These are phyloP conservation scores for Hapalemur alaotrensis DNA, from an alignment of 2,797 vertebrate species.

Conservation along the genomic window DNA sequence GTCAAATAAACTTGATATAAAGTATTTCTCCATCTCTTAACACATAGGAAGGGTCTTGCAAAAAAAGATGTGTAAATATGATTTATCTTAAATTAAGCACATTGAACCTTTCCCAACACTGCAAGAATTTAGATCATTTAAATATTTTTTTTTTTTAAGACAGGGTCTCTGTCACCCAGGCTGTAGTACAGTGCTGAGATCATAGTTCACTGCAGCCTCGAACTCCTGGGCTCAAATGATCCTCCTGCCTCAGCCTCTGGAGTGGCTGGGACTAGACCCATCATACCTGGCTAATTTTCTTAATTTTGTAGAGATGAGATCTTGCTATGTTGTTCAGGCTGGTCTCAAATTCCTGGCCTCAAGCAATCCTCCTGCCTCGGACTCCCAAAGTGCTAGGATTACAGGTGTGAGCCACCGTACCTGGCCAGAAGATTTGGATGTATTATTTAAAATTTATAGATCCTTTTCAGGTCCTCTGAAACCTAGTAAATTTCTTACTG, in stretches of 20 bases:
- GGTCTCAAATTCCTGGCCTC: background rate
- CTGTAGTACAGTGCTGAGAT: background rate
- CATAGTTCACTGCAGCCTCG: background rate
- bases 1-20: constrained; percentile 15
- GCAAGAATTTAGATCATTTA: constrained; percentile 28
- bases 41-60: background rate
- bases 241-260: background rate
- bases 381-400: background rate
- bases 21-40: constrained; percentile 34
- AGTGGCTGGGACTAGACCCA: background rate
- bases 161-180: background rate
- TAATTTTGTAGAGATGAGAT: background rate
- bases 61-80: background rate
- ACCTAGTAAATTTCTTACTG: background rate
- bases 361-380: background rate
- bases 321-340: background rate
- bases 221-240: background rate
- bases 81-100: constrained; percentile 31
- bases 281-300: background rate
- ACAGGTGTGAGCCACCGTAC: background rate
- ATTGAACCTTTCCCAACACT: background rate
- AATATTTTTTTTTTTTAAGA: background rate
- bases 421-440: background rate
- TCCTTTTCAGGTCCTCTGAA: constrained; percentile 9
- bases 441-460: background rate